Evolutionary conservation across 1,140 invertebrate genomes (phyloP), one percentile per base, ranked within the genome.

Genomic region (Drosophila tropicalis): DNA sequence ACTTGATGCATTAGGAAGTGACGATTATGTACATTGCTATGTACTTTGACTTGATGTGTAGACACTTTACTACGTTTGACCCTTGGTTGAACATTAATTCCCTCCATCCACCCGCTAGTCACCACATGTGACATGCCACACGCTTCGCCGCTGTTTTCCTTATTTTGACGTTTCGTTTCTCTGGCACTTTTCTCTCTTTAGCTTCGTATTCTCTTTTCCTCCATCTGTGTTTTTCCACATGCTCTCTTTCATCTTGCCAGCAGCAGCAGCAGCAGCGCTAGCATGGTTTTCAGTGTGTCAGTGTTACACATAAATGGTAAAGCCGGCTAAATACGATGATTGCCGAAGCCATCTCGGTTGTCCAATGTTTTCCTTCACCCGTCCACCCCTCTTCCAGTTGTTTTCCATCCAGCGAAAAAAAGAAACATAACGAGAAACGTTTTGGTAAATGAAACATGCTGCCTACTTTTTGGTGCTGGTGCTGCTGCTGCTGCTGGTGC

Each of bases 241-340:
- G 17, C 19, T 51, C 44, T 51, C 44, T 51, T 51, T 22, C 44
- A 51, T 51, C 44, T 51, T 51, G 44, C 17, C 17, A 51, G 44
- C 44, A 51, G 41, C 15, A 47, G 6, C 15, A 17, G 17, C 17
- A 22, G 44, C 17, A 22, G 44, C 44, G 47, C 25, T 62, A 70
- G 71, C 32, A 40, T 56, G 51, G 57, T 40, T 70, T 73, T 70
- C 66, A 76, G 72, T 76, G 74, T 77, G 74, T 77, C 74, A 77
- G 73, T 76, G 74, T 76, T 70, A 76, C 73, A 70, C 58, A 41
- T 19, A n/a, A 51, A 55, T 65, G 56, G 55, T 61, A 76, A 77
- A 76, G 74, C 74, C 74, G 74, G 74, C 61, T 72, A 72, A 76
- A 70, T 73, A 73, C 73, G 73, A 76, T 73, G 47, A 64, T 60